phyloP scores from a whole-genome alignment of 2,888 invertebrate genomes.

The Sphaerophoria taeniata region DNA sequence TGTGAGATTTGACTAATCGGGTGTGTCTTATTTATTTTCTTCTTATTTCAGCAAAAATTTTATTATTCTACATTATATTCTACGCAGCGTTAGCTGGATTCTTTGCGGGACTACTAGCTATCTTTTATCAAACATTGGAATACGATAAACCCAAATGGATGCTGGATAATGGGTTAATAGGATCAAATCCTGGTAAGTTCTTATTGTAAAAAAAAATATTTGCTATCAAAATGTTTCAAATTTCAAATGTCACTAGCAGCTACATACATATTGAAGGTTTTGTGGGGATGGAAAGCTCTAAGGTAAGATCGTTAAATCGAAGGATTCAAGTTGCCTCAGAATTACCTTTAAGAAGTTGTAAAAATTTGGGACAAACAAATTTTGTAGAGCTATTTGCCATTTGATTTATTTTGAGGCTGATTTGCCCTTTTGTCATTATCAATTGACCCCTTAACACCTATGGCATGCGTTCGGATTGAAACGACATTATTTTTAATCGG shows the following conservation, averaged over 20 bases:
- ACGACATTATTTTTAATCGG: too few species aligned
- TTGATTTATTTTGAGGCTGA: too few species aligned
- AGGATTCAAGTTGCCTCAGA: too few species aligned
- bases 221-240: background rate
- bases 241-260: background rate
- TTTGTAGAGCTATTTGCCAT: too few species aligned
- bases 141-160: conserved; percentile 94
- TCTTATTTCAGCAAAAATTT: conserved; percentile 92
- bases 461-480: too few species aligned
- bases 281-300: too few species aligned
- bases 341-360: too few species aligned
- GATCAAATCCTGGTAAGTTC: conserved; percentile 94
- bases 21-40: conserved; percentile 36
- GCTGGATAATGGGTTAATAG: conserved; percentile 93
- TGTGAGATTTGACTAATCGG: conserved; percentile 12
- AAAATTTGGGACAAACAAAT: too few species aligned
- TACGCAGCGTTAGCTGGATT: conserved; percentile 96
- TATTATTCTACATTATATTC: conserved; percentile 97
- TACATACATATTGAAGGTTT: too few species aligned
- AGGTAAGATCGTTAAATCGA: too few species aligned
- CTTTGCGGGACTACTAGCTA: conserved; percentile 96
- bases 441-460: too few species aligned
- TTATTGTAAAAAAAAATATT: background rate
- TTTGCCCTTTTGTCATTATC: too few species aligned
- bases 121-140: conserved; percentile 97